Conservation (phyloP, 2,113 vertebrate genomes). For the Tinamus guttatus region DNA sequence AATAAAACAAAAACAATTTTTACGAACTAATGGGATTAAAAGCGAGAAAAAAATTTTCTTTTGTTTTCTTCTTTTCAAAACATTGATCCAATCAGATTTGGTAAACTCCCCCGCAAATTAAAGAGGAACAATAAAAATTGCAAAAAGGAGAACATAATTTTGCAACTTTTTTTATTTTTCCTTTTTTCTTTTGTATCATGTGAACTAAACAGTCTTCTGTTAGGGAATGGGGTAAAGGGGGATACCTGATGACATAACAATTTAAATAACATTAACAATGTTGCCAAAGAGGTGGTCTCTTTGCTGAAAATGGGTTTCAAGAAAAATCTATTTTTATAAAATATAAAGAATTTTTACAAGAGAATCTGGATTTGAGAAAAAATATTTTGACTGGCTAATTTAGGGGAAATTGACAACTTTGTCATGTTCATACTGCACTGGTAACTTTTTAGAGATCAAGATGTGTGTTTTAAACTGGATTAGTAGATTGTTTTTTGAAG, state of each 20-base stretch:
- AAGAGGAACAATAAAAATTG: conserved; percentile 89
- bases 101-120: conserved; percentile 86
- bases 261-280: conserved; percentile 98
- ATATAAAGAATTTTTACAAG: conserved; percentile 99
- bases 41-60: conserved; percentile 83
- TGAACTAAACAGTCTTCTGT: conserved; percentile 99
- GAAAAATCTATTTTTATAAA: conserved; percentile 99
- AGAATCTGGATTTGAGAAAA: conserved; percentile 99
- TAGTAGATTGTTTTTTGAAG: conserved; percentile 98
- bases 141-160: conserved; percentile 87
- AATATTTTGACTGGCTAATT: conserved; percentile 99
- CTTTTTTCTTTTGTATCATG: conserved; percentile 91
- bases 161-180: conserved; percentile 89
- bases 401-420: conserved; percentile 98
- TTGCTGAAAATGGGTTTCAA: conserved; percentile 99
- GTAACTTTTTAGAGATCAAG: conserved; percentile 99
- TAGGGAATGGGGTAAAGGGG: conserved; percentile 92
- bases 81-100: conserved; percentile 90
- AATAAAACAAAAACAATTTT: conserved; percentile 87
- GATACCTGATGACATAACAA: conserved; percentile 99
- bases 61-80: conserved; percentile 78
- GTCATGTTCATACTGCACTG: conserved; percentile 99
- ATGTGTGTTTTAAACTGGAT: conserved; percentile 98
- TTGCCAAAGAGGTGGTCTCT: conserved; percentile 99
- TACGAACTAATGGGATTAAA: conserved; percentile 85